Percentiles rank a stretch among this genome's conserved stretches.
Evolutionary conservation across 2,797 vertebrate genomes (phyloP).

Genomic region (Channa striata): DNA sequence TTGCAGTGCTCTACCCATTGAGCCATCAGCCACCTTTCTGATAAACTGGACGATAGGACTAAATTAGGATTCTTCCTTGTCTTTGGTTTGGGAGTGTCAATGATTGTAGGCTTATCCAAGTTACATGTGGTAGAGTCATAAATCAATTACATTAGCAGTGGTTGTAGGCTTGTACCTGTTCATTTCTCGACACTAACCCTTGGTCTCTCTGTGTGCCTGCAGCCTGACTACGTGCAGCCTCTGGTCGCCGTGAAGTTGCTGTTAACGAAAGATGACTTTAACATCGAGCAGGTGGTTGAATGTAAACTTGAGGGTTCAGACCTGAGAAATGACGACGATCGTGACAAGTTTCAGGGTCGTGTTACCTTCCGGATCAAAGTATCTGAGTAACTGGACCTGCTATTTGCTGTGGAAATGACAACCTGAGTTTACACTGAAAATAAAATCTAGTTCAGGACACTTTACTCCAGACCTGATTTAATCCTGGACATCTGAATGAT

Average conservation of each 20-base stretch:
- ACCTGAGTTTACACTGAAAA: constrained; percentile 16
- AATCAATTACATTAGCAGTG: too few relatives aligned
- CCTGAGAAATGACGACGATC: constrained; percentile 88
- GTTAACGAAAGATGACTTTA: constrained; percentile 77
- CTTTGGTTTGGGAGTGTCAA: too few relatives aligned
- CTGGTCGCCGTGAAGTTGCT: constrained; percentile 91
- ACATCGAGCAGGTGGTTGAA: constrained; percentile 85
- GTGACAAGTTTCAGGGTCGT: constrained; percentile 94
- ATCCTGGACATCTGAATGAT: constrained; percentile 20
- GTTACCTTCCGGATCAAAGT: constrained; percentile 89
- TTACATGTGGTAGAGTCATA: too few relatives aligned
- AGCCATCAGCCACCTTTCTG: too few relatives aligned
- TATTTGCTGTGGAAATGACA: constrained; percentile 13
- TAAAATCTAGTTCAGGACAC: constrained; percentile 11
- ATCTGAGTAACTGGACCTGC: constrained; percentile 77
- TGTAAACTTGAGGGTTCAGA: constrained; percentile 90
- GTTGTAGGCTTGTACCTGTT: too few relatives aligned
- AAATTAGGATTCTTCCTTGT: too few relatives aligned
- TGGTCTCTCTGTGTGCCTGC: constrained; percentile 60
- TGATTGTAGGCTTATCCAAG: too few relatives aligned
- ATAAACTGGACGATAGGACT: too few relatives aligned
- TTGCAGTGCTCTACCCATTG: too few relatives aligned
- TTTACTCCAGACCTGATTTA: constrained; percentile 48
- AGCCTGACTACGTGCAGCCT: constrained; percentile 90
- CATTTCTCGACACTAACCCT: background rate